These are phyloP conservation scores for Lagocephalus sceleratus DNA, from an alignment of 2,797 vertebrate genomes.

Conservation along the genomic window DNA sequence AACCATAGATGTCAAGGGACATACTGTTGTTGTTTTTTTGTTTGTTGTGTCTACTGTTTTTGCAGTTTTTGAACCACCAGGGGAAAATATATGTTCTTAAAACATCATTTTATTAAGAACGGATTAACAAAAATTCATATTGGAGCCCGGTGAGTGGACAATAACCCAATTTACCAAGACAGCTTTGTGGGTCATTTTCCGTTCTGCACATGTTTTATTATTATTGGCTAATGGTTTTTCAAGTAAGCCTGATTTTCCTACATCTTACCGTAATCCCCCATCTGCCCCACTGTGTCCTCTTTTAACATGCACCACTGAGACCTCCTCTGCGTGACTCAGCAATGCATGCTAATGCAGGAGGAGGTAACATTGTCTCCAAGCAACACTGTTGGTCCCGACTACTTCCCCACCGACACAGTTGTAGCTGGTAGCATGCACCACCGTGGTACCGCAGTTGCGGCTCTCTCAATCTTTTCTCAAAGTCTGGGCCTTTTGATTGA, in stretches of 20 bases:
- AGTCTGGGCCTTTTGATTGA: slow-evolving; percentile 34
- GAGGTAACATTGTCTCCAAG: slow-evolving; percentile 62
- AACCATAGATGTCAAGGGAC: slow-evolving; percentile 25
- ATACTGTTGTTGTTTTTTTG: neutral
- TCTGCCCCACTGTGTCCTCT: slow-evolving; percentile 54
- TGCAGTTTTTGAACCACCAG: neutral
- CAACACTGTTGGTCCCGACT: slow-evolving; percentile 47
- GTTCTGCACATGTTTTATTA: slow-evolving; percentile 18
- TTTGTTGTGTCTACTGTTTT: neutral
- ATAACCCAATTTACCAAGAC: no score
- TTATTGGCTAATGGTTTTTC: slow-evolving; percentile 35
- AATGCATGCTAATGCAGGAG: slow-evolving; percentile 58
- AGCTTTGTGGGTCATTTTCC: neutral
- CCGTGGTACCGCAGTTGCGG: slow-evolving; percentile 11
- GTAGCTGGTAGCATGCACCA: no score
- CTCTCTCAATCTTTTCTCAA: slow-evolving; percentile 14
- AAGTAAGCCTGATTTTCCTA: slow-evolving; percentile 41
- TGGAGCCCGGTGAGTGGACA: no score
- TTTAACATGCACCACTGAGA: slow-evolving; percentile 45
- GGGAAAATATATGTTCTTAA: neutral
- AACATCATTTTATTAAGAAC: neutral
- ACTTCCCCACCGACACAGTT: no score
- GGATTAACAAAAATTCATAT: no score
- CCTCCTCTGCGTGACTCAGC: slow-evolving; percentile 60
- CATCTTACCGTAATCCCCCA: slow-evolving; percentile 51